These are phyloP conservation scores for Cremastobaeus sp. DNA, from an alignment of 2,888 invertebrate genomes.

Conservation along the genomic window DNA sequence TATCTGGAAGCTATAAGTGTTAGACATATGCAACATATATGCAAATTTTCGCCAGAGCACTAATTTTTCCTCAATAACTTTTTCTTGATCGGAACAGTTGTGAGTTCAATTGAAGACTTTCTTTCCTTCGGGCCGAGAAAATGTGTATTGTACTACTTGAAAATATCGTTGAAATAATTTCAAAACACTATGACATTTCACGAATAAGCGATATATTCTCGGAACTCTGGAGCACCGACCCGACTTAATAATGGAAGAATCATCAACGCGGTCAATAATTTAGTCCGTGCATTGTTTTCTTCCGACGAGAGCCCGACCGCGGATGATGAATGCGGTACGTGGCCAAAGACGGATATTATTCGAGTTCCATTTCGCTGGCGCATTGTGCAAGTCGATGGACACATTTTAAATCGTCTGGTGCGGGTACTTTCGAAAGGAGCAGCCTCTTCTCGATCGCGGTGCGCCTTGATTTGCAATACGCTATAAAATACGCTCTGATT, in stretches of 20 bases:
- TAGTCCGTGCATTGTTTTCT: slow-evolving; percentile 9
- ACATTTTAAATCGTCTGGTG: slow-evolving; percentile 20
- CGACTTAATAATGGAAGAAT: slow-evolving; percentile 13
- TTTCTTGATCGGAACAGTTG: no score
- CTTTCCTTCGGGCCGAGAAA: no score
- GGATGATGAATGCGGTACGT: slow-evolving; percentile 7
- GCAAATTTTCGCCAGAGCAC: no score
- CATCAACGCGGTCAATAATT: slow-evolving; percentile 22
- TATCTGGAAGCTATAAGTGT: no score
- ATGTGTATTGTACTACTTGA: no score
- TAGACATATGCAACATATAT: no score
- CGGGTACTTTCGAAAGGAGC: slow-evolving; percentile 46
- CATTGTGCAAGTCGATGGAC: slow-evolving; percentile 47
- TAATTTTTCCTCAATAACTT: no score
- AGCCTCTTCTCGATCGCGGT: slow-evolving; percentile 51
- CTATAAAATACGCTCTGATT: slow-evolving; percentile 63
- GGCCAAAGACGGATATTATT: slow-evolving; percentile 16
- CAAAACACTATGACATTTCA: slow-evolving; percentile 41
- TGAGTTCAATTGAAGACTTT: no score
- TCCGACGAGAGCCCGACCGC: background rate
- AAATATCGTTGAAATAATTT: slow-evolving; percentile 4
- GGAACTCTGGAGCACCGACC: background rate
- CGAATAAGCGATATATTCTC: slow-evolving; percentile 20
- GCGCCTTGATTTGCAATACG: slow-evolving; percentile 38
- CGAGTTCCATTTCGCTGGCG: slow-evolving; percentile 36